Conservation (phyloP, 2,113 vertebrate genomes). For the Chloroceryle aenea region DNA sequence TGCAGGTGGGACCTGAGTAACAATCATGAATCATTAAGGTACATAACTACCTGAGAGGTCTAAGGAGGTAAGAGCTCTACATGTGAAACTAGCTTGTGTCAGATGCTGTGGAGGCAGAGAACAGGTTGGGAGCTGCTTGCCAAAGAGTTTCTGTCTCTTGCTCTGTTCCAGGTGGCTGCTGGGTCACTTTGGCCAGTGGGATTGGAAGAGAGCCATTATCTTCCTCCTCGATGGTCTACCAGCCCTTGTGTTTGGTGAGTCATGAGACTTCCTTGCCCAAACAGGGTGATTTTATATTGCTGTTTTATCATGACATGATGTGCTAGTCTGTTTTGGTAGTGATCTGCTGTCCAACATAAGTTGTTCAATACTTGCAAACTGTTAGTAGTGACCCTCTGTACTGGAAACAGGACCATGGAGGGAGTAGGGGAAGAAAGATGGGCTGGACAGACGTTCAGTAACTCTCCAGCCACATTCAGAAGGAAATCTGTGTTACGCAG, state of each 20-base stretch:
- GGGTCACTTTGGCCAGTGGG: slow-evolving; percentile 1
- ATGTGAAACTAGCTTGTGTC: background rate
- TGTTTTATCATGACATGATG: background rate
- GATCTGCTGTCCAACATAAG: background rate
- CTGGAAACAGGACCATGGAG: rapidly evolving
- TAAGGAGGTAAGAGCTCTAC: background rate
- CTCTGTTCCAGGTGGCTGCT: slow-evolving; percentile 21
- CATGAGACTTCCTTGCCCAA: background rate
- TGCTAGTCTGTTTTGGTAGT: background rate
- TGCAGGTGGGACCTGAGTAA: slow-evolving; percentile 22
- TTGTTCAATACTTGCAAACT: background rate
- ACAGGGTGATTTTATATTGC: background rate
- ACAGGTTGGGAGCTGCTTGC: background rate
- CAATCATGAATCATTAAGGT: slow-evolving; percentile 43
- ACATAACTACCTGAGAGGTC: background rate
- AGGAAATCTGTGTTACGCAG: background rate
- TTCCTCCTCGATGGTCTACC: background rate
- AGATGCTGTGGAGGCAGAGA: background rate
- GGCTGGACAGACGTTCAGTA: background rate
- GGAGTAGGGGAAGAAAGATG: background rate
- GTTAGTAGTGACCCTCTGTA: background rate
- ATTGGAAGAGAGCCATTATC: background rate
- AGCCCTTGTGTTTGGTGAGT: background rate
- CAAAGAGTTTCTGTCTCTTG: slow-evolving; percentile 1
- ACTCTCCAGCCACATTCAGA: background rate